phyloP scores from a whole-genome alignment of 2,113 vertebrate species.

The Microcebus griseorufus region DNA sequence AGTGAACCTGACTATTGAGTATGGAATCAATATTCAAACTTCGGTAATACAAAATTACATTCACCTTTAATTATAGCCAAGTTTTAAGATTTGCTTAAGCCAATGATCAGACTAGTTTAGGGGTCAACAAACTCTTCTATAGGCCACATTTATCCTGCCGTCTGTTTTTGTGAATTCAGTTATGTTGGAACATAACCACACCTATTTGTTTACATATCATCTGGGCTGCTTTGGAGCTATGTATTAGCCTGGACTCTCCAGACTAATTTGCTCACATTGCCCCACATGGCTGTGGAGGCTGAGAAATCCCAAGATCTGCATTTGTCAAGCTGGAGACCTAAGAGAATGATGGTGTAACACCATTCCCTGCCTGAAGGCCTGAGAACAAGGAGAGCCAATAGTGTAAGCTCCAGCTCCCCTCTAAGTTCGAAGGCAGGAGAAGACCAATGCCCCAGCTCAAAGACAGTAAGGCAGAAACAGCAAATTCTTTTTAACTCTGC shows the following conservation, averaged over 20 bases:
- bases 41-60: background rate
- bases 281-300: background rate
- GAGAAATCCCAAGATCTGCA: background rate
- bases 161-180: background rate
- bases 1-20: background rate
- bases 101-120: background rate
- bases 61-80: background rate
- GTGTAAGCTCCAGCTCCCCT: background rate
- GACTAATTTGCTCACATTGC: too few species aligned
- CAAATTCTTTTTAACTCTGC: background rate
- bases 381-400: background rate
- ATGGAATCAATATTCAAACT: background rate
- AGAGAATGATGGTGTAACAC: background rate
- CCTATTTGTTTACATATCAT: background rate
- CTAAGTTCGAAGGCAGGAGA: background rate
- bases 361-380: background rate
- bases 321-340: background rate
- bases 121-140: background rate
- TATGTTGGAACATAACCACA: background rate
- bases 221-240: background rate
- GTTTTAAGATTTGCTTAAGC: conserved; percentile 17
- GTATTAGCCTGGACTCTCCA: background rate
- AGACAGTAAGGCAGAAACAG: background rate
- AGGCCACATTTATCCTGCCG: background rate
- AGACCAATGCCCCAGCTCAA: background rate